phyloP scores from a whole-genome alignment of 2,113 vertebrate genomes.

The Pycnonotus jocosus region DNA sequence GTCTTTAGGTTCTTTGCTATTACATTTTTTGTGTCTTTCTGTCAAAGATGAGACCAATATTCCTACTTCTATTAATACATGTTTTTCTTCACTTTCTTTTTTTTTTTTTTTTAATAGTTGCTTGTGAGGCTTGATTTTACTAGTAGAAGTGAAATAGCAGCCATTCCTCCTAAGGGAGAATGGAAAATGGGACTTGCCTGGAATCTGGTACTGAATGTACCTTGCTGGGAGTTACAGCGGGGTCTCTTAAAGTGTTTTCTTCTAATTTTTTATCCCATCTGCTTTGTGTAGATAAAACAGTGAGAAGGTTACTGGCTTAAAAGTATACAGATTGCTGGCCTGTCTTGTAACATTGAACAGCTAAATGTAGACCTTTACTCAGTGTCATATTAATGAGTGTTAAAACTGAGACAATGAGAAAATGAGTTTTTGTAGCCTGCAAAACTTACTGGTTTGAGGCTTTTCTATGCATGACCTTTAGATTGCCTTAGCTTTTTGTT shows the following conservation, averaged over 20 bases:
- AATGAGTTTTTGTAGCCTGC: background rate
- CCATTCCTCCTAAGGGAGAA: background rate
- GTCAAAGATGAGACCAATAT: background rate
- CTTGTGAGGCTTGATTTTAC: background rate
- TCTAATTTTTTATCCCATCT: background rate
- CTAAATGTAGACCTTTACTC: background rate
- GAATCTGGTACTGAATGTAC: background rate
- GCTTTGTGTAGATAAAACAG: background rate
- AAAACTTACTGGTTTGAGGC: background rate
- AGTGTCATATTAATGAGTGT: background rate
- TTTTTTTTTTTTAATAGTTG: background rate
- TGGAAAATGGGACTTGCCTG: background rate
- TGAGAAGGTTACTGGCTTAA: background rate
- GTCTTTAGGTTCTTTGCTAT: background rate
- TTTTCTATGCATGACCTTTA: background rate
- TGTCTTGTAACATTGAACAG: background rate
- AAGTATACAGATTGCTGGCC: background rate
- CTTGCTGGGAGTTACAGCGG: background rate
- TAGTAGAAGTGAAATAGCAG: background rate
- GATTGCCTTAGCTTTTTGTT: slow-evolving; percentile 1
- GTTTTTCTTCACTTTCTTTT: background rate
- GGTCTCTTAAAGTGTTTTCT: background rate
- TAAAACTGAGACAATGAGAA: background rate
- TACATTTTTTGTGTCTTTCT: background rate
- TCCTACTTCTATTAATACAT: background rate